Percentiles rank a stretch among this genome's conserved stretches.
phyloP scores from a whole-genome alignment of 2,888 invertebrate genomes.

The Bombylius discolor region DNA sequence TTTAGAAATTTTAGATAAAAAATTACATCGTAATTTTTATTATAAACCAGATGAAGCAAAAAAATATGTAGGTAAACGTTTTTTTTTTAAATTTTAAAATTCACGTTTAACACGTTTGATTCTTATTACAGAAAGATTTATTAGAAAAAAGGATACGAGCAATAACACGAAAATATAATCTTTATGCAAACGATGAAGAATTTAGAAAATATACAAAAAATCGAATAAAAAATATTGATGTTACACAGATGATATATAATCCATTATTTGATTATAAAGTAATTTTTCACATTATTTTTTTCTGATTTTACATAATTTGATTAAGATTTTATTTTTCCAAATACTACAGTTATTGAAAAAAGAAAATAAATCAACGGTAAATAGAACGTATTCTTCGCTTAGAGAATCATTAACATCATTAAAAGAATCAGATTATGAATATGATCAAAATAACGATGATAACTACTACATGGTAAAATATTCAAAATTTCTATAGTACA shows the following conservation, averaged over 20 bases:
- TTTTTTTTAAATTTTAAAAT: not conserved
- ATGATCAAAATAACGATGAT: no score
- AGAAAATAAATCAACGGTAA: no score
- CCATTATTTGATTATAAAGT: constrained; percentile 2
- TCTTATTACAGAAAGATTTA: constrained; percentile 3
- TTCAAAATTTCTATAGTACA: no score
- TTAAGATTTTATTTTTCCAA: no score
- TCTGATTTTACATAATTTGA: no score
- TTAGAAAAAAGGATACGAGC: constrained; percentile 6
- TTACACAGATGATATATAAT: not conserved
- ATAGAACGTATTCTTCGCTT: no score
- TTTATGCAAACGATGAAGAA: not conserved
- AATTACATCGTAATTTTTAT: constrained; percentile 5
- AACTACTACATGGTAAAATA: no score
- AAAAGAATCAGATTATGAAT: no score
- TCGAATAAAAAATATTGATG: not conserved
- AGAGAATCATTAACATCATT: no score
- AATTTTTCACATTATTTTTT: no score
- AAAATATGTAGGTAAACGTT: not conserved
- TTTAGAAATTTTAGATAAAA: constrained; percentile 10
- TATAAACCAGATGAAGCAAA: constrained; percentile 5
- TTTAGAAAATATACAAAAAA: not conserved
- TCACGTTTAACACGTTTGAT: not conserved
- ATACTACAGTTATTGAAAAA: no score
- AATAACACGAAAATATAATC: constrained; percentile 7